Evolutionary conservation across 2,113 vertebrate species (phyloP).

Genomic region (Vidua macroura): DNA sequence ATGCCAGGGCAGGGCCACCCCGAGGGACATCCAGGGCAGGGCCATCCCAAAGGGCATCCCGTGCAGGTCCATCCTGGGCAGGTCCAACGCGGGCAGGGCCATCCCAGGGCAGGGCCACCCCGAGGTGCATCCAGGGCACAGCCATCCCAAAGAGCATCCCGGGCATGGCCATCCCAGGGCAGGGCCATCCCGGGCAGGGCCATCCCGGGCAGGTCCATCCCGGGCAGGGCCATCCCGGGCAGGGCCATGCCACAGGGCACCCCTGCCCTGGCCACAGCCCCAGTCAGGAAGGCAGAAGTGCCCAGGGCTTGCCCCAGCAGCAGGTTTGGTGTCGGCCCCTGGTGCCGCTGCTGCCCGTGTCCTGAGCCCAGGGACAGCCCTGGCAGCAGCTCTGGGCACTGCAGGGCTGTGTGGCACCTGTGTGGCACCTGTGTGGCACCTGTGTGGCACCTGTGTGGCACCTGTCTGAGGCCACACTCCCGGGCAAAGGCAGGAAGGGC

Average conservation of each 20-base stretch:
- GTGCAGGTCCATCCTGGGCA: too few species aligned
- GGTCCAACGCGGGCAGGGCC: too few species aligned
- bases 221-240: neutral
- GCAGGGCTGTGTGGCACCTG: neutral
- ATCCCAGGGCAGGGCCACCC: too few species aligned
- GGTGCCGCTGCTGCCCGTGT: neutral
- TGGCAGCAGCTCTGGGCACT: neutral
- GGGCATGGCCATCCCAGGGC: too few species aligned
- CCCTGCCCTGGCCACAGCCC: neutral
- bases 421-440: too few species aligned
- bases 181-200: too few species aligned
- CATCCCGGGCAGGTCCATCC: neutral
- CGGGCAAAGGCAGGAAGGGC: neutral
- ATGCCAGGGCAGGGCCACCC: too few species aligned
- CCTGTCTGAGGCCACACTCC: accelerated
- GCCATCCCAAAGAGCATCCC: accelerated
- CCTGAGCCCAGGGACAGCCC: neutral
- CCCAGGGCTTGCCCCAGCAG: neutral
- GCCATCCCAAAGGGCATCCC: neutral
- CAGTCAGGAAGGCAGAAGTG: neutral
- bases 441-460: too few species aligned
- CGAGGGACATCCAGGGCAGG: too few species aligned
- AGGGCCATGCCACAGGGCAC: too few species aligned
- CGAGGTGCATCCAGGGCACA: too few species aligned
- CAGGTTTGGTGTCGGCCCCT: neutral